Conservation (phyloP, 2,797 vertebrate genomes). For the Chelon auratus region DNA sequence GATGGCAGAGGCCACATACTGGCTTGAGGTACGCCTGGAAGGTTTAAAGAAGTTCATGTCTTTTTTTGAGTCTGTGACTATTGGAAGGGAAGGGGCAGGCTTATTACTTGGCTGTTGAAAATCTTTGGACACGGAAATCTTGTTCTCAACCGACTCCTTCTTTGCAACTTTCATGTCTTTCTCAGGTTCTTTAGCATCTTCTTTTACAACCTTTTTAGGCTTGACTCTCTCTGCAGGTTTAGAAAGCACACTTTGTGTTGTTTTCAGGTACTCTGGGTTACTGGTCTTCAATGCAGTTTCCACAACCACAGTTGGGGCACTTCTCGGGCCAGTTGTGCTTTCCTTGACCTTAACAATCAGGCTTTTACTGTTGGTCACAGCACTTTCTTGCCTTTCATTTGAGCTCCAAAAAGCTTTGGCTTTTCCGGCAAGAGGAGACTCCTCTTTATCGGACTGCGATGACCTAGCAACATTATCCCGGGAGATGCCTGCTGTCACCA, state of each 20-base stretch:
- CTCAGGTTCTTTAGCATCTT: conserved; percentile 33
- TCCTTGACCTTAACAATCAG: conserved; percentile 62
- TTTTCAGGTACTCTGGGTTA: conserved; percentile 50
- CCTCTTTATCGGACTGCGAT: conserved; percentile 41
- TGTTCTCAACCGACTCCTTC: conserved; percentile 58
- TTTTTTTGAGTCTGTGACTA: conserved; percentile 64
- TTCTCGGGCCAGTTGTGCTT: conserved; percentile 48
- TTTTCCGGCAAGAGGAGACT: conserved; percentile 81
- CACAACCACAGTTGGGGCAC: conserved; percentile 32
- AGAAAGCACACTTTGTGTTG: conserved; percentile 2
- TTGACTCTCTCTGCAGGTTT: conserved; percentile 54
- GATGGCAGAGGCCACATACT: conserved; percentile 94
- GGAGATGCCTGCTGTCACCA: conserved; percentile 77
- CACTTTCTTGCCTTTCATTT: conserved; percentile 76
- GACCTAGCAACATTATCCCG: conserved; percentile 54
- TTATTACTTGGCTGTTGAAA: conserved; percentile 65
- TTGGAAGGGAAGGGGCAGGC: conserved; percentile 46
- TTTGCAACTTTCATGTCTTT: conserved; percentile 53
- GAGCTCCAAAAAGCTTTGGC: conserved; percentile 91
- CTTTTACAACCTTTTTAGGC: conserved; percentile 51
- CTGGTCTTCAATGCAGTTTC: conserved; percentile 49
- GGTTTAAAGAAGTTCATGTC: conserved; percentile 88
- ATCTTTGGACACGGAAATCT: conserved; percentile 54
- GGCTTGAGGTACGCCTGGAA: conserved; percentile 92
- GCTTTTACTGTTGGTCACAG: conserved; percentile 36